phyloP scores from a whole-genome alignment of 2,113 vertebrate species.

The Benitochromis conjunctus region DNA sequence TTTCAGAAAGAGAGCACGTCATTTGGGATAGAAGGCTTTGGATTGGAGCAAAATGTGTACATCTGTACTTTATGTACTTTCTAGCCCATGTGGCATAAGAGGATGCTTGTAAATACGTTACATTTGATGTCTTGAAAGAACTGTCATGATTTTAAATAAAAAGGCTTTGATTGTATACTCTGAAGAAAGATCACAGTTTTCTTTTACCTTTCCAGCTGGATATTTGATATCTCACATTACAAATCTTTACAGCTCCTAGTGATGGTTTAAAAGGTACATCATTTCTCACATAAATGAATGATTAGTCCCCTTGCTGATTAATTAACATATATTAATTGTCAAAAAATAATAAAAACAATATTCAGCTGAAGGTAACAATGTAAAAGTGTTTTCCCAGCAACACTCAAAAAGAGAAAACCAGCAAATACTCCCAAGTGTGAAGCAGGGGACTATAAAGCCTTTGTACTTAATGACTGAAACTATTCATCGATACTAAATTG shows the following conservation, averaged over 20 bases:
- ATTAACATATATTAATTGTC: background rate
- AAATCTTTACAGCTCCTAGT: background rate
- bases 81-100: background rate
- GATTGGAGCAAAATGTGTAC: background rate
- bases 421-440: background rate
- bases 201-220: background rate
- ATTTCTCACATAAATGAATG: background rate
- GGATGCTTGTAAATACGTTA: background rate
- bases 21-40: background rate
- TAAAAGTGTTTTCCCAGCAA: background rate
- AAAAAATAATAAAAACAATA: background rate
- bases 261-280: background rate
- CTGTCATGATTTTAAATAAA: background rate
- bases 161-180: background rate
- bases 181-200: slow-evolving; percentile 7
- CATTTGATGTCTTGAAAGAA: slow-evolving; percentile 1
- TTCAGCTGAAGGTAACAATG: background rate
- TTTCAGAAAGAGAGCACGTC: background rate
- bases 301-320: background rate
- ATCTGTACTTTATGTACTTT: background rate
- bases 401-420: background rate
- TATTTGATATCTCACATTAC: slow-evolving; percentile 6
- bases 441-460: background rate
- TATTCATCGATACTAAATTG: slow-evolving; percentile 2
- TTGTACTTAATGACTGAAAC: background rate